phyloP scores from a whole-genome alignment of 1,140 invertebrate species.

The Streblospio benedicti region DNA sequence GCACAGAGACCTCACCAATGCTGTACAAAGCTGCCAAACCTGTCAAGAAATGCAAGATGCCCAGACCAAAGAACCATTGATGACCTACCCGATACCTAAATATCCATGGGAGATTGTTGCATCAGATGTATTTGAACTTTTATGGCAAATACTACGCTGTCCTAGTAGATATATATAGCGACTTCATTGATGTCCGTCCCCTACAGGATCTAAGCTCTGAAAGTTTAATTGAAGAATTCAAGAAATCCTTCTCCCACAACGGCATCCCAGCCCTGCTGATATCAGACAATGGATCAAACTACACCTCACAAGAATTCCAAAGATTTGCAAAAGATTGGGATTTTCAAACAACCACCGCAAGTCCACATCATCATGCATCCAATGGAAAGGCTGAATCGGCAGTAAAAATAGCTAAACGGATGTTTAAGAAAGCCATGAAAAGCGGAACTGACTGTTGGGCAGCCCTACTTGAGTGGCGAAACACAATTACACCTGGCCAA shows the following conservation, averaged over 20 bases:
- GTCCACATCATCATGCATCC: background rate
- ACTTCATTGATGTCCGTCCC: conserved; percentile 3
- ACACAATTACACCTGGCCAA: no score
- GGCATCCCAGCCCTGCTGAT: conserved; percentile 2
- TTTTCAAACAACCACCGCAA: background rate
- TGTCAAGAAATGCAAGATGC: background rate
- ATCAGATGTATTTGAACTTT: no score
- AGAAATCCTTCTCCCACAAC: background rate
- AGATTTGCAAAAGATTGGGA: conserved; percentile 3
- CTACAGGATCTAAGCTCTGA: background rate
- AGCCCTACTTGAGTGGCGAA: no score
- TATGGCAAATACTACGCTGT: background rate
- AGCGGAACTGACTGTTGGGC: no score
- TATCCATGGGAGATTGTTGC: no score
- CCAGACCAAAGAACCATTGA: conserved; percentile 8
- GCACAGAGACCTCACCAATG: conserved; percentile 17
- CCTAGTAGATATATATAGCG: background rate
- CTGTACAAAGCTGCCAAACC: background rate
- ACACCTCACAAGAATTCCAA: background rate
- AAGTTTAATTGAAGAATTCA: background rate
- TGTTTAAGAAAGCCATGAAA: no score
- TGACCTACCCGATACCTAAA: no score
- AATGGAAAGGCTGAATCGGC: conserved; percentile 9
- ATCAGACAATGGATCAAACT: conserved; percentile 9
- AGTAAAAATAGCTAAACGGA: conserved; percentile 2